These are phyloP conservation scores for Cryptus viduatorius DNA, from an alignment of 2,888 invertebrate genomes.

Conservation along the genomic window DNA sequence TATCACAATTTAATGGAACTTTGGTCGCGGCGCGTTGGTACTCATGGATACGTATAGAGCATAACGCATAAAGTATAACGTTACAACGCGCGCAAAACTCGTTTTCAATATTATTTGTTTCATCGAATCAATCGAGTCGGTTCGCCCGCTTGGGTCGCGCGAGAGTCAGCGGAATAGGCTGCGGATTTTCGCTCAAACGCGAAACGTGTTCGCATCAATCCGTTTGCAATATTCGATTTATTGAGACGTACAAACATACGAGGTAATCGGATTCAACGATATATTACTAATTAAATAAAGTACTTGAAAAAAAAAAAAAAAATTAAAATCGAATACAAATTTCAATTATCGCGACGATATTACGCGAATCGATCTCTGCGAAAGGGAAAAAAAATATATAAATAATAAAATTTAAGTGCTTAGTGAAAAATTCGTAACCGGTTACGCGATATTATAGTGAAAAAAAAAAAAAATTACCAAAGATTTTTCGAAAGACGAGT, in stretches of 20 bases:
- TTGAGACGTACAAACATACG: slow-evolving; percentile 30
- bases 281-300: not conserved
- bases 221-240: slow-evolving; percentile 28
- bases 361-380: not conserved
- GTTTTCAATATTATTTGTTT: slow-evolving; percentile 50
- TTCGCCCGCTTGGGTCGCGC: slow-evolving; percentile 24
- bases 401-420: not conserved
- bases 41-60: not conserved
- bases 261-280: not conserved
- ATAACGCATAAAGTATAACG: slow-evolving; percentile 1
- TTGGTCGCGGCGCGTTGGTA: not conserved
- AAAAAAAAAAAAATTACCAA: not conserved
- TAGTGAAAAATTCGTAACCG: not conserved
- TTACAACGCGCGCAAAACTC: not conserved
- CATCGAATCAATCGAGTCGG: slow-evolving; percentile 46
- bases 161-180: slow-evolving; percentile 15
- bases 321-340: not conserved
- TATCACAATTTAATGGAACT: slow-evolving; percentile 47
- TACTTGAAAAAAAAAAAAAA: not conserved
- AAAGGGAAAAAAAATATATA: not conserved
- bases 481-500: not conserved
- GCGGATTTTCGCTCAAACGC: slow-evolving; percentile 30
- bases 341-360: not conserved
- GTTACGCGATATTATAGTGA: not conserved
- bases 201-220: slow-evolving; percentile 15